Conservation (phyloP, 2,113 vertebrate genomes). For the Odobenus rosmarus region DNA sequence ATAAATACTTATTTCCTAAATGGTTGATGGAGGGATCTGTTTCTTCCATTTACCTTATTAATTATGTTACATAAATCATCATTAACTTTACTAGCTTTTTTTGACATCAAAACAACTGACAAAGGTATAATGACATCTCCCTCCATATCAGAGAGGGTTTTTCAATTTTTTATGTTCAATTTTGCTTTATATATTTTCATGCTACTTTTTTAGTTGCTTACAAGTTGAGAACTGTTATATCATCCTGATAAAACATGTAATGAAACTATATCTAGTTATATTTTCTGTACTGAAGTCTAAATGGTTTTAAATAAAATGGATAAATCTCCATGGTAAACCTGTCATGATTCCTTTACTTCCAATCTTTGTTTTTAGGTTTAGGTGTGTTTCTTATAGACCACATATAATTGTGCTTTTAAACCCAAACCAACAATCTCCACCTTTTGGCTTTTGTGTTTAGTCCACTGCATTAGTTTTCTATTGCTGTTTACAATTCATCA, state of each 20-base stretch:
- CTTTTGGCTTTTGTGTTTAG: background rate
- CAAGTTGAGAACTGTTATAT: background rate
- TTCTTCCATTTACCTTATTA: background rate
- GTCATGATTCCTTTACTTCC: background rate
- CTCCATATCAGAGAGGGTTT: background rate
- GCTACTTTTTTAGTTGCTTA: background rate
- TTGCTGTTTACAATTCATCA: background rate
- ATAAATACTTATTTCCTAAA: background rate
- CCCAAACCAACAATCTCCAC: background rate
- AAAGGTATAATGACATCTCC: background rate
- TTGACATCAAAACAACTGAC: background rate
- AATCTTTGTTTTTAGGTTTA: background rate
- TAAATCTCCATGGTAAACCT: background rate
- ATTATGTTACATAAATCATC: background rate
- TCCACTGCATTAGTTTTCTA: background rate
- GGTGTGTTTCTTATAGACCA: background rate
- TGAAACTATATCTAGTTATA: background rate
- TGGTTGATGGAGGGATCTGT: background rate
- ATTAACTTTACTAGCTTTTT: background rate
- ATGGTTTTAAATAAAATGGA: background rate
- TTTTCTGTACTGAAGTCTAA: background rate
- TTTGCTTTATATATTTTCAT: constrained; percentile 7
- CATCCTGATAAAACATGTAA: background rate
- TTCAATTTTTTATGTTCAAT: background rate
- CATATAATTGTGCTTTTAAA: background rate